These are phyloP conservation scores for Botrylloides violaceus DNA, from an alignment of 23 tunicate species.

Conservation along the genomic window DNA sequence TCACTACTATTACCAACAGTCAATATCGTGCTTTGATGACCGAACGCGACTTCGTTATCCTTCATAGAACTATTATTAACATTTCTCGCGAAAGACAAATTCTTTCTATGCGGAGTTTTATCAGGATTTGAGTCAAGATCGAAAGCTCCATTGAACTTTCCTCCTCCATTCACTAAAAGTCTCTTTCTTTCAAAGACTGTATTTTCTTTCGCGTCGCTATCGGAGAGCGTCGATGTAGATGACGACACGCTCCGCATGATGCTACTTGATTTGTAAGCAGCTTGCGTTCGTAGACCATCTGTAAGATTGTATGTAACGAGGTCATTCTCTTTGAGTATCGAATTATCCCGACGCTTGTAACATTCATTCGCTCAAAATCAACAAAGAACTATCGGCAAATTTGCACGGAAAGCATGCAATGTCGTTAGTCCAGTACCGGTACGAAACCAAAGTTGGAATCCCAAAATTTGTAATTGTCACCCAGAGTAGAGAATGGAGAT, in stretches of 20 bases:
- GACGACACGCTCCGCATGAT: slow-evolving; percentile 23
- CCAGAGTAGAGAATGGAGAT: no score
- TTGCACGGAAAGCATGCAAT: no score
- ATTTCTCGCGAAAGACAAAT: slow-evolving; percentile 5
- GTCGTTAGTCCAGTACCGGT: no score
- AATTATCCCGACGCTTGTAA: no score
- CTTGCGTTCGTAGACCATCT: background rate
- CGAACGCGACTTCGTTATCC: background rate
- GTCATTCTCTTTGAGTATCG: no score
- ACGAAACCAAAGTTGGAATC: no score
- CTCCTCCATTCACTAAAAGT: slow-evolving; percentile 17
- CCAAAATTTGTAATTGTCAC: no score
- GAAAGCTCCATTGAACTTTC: slow-evolving; percentile 2
- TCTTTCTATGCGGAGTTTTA: background rate
- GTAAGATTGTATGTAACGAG: no score
- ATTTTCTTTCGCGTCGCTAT: slow-evolving; percentile 18
- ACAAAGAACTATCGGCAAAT: no score
- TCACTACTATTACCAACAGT: background rate
- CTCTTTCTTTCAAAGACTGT: slow-evolving; percentile 23
- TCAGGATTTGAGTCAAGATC: background rate
- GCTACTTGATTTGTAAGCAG: slow-evolving; percentile 22
- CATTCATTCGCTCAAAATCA: no score
- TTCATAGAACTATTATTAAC: background rate
- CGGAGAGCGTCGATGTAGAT: slow-evolving; percentile 18
- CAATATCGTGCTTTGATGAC: slow-evolving; percentile 17